A percentile compares a stretch with the other conserved stretches of the same genome.
phyloP scores from a whole-genome alignment of 1,140 invertebrate species.

The Forficula auricularia region DNA sequence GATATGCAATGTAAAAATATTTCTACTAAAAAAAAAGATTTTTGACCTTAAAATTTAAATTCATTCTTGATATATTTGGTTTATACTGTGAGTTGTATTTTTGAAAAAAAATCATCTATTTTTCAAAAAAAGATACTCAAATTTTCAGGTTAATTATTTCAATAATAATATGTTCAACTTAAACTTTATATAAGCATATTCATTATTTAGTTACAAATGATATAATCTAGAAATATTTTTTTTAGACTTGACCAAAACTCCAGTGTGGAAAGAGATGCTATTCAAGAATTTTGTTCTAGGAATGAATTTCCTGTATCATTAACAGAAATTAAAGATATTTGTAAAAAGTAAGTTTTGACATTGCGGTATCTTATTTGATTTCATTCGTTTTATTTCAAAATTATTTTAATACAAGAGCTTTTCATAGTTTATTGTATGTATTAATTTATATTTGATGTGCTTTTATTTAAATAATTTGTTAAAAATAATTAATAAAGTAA shows the following conservation, averaged over 20 bases:
- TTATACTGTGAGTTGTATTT: too few species aligned
- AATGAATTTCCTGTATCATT: neutral
- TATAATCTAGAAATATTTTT: neutral
- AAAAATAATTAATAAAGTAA: neutral
- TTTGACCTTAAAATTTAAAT: too few species aligned
- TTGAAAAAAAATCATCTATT: too few species aligned
- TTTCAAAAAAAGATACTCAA: too few species aligned
- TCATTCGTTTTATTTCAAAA: neutral
- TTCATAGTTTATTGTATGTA: neutral
- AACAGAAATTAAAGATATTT: slow-evolving; percentile 4
- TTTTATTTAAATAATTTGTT: neutral
- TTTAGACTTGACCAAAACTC: neutral
- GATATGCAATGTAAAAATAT: too few species aligned
- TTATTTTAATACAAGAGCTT: neutral
- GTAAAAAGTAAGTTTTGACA: slow-evolving; percentile 7
- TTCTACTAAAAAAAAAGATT: too few species aligned
- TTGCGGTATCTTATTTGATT: too few species aligned
- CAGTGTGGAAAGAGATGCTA: neutral
- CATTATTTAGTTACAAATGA: neutral
- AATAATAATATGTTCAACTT: too few species aligned
- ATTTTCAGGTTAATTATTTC: too few species aligned
- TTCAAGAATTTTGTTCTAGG: slow-evolving; percentile 4
- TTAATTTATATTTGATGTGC: neutral
- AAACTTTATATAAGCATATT: neutral
- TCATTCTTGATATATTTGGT: too few species aligned